Percentiles rank a stretch among this genome's conserved stretches.
Conservation (phyloP, 1,140 invertebrate species). For the Rhizoglyphus robini region DNA sequence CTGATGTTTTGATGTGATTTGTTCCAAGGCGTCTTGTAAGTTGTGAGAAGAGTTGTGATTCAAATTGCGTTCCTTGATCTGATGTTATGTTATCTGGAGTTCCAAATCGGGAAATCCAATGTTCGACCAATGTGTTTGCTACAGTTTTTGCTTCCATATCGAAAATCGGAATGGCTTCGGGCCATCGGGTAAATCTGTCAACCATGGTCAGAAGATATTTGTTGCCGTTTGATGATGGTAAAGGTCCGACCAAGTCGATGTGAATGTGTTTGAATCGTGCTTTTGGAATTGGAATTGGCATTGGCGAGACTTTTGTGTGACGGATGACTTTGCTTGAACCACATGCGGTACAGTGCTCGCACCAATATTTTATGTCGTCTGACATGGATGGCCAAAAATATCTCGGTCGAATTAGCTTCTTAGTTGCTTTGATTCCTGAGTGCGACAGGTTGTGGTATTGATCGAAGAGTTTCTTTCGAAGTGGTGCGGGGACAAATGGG, state of each 20-base stretch:
- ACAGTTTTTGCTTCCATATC: too few relatives aligned
- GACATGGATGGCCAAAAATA: not conserved
- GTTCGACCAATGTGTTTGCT: slow-evolving; percentile 33
- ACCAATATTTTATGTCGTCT: not conserved
- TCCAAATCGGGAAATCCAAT: too few relatives aligned
- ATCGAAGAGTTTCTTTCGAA: not conserved
- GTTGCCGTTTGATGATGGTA: slow-evolving; percentile 32
- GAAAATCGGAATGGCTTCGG: too few relatives aligned
- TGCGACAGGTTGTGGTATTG: not conserved
- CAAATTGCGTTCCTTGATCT: slow-evolving; percentile 35
- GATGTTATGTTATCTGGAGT: slow-evolving; percentile 30
- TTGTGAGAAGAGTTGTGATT: slow-evolving; percentile 24
- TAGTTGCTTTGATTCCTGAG: not conserved
- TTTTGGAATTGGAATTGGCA: not conserved
- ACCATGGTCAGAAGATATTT: too few relatives aligned
- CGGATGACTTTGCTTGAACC: slow-evolving; percentile 17
- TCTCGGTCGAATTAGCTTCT: not conserved
- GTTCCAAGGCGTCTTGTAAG: slow-evolving; percentile 21
- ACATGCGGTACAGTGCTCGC: not conserved
- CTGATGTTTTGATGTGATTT: too few relatives aligned
- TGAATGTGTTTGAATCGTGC: slow-evolving; percentile 35
- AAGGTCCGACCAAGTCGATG: slow-evolving; percentile 38
- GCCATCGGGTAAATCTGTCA: too few relatives aligned
- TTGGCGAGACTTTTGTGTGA: slow-evolving; percentile 18
- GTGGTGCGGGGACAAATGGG: not conserved